Base-by-base conservation (phyloP, 2,113 vertebrate species). In the Barnardius zonarius region DNA sequence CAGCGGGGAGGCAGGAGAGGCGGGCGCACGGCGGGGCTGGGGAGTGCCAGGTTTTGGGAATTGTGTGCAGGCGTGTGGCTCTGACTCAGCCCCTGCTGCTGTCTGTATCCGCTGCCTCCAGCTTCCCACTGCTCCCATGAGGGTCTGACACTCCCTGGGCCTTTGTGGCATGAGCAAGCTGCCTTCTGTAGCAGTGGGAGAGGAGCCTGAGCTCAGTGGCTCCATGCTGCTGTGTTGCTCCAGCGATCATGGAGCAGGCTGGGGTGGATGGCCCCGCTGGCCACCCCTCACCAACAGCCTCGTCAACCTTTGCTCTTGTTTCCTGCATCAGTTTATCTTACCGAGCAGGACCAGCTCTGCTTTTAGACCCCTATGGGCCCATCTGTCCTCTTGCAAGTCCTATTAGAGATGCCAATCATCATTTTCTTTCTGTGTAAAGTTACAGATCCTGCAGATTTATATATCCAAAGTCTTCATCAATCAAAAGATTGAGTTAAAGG, bases 231-330 rank as follows among this genome's bases (percentile, higher is more conserved):
- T 3, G 10, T 14, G 39, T 17, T 19, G 54, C 44, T 63, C 22
- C 48, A 51, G 83, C 62, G 9, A 0, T 41, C 14, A 6, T 3
- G 2, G 57, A 64, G 49, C 59, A 18, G 48, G 14, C 8, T 0
- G 25, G 37, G 28, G n/a, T 66, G 8, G 19, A 11, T 6, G 61
- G 16, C 11, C 39, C 27, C 0, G 0, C 54, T 2, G 10, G 49
- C 48, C 23, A 14, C 15, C 41, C 24, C 82, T 62, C 2, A 7
- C 39, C 64, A 11, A 1, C 16, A 66, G 69, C 5, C 70, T 19
- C 61, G 43, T 17, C 62, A 33, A 8, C 12, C 28, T 31, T 72
- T 7, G 9, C 9, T 0, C 57, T 55, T 16, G 0, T 61, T 77
- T 33, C 15, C 72, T 55, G 10, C 27, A 3, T 9, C 35, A 3